phyloP scores from a whole-genome alignment of 2,113 vertebrate species.

The Campylorhamphus procurvoides region DNA sequence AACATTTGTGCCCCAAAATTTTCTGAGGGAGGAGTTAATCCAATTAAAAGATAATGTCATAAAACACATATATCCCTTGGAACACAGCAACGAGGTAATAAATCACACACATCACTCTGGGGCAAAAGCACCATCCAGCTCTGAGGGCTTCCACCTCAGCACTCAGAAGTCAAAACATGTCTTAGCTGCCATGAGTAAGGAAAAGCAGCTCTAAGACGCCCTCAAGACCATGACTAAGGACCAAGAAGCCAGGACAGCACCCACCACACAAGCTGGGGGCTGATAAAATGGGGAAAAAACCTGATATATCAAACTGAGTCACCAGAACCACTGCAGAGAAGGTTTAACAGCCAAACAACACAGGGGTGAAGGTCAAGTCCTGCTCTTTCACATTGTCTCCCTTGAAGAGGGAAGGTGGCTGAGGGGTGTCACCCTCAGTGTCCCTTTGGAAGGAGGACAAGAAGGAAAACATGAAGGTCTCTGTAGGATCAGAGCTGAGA shows the following conservation, averaged over 20 bases:
- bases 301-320: neutral
- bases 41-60: constrained; percentile 36
- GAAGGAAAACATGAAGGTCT: neutral
- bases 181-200: neutral
- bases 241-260: neutral
- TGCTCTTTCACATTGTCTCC: accelerated
- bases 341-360: neutral
- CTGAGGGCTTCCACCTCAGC: neutral
- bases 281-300: neutral
- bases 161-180: neutral
- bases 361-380: neutral
- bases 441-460: neutral
- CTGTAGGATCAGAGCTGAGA: neutral
- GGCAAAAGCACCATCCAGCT: constrained; percentile 4
- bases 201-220: neutral
- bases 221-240: accelerated
- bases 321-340: neutral
- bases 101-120: neutral
- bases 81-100: neutral
- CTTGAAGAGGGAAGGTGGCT: neutral
- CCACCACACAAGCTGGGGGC: no score
- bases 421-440: accelerated
- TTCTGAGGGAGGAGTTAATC: constrained; percentile 29
- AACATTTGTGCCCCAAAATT: constrained; percentile 8
- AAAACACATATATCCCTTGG: constrained; percentile 15